Conservation (phyloP, 2,113 vertebrate species). For the Macquaria australasica region DNA sequence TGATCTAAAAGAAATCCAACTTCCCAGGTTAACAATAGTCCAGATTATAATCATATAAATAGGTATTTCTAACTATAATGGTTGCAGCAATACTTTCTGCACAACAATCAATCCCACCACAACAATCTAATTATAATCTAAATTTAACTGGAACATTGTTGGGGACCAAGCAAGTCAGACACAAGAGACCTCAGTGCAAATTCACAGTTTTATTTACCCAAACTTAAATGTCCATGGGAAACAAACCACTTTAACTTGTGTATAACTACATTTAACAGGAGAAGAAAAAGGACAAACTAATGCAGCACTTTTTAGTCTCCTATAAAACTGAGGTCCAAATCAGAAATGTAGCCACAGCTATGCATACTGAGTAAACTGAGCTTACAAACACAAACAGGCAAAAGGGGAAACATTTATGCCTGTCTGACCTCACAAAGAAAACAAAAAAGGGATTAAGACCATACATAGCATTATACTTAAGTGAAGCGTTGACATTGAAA, state of each 20-base stretch:
- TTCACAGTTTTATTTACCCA: conserved; percentile 45
- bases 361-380: conserved; percentile 3
- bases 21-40: neutral
- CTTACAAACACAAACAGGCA: neutral
- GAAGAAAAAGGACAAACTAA: neutral
- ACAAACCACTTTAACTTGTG: conserved; percentile 36
- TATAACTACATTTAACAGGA: conserved; percentile 1
- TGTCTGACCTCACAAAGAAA: neutral
- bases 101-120: conserved; percentile 32
- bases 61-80: neutral
- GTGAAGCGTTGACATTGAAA: neutral
- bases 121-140: conserved; percentile 57
- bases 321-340: conserved; percentile 15
- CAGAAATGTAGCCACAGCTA: conserved; percentile 15
- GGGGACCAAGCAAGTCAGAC: conserved; percentile 14
- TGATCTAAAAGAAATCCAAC: neutral
- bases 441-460: neutral
- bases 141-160: conserved; percentile 31
- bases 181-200: conserved; percentile 35
- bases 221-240: conserved; percentile 46
- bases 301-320: neutral
- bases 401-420: neutral
- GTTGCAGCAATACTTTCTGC: conserved; percentile 27
- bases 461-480: neutral
- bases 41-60: neutral